These are phyloP conservation scores for Calyptomena viridis DNA, from an alignment of 2,113 vertebrate genomes.

Conservation along the genomic window DNA sequence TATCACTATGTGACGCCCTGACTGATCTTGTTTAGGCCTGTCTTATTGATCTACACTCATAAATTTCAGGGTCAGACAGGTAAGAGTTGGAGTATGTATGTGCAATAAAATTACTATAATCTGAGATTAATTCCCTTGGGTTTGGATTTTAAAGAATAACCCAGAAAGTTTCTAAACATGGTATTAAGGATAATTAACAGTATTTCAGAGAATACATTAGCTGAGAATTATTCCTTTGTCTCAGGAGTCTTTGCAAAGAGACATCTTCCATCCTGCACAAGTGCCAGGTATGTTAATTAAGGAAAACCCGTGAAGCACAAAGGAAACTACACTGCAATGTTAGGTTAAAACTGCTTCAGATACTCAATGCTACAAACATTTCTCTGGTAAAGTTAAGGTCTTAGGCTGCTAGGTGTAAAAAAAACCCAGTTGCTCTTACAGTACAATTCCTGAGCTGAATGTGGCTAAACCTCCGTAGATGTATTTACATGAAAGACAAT, in stretches of 20 bases:
- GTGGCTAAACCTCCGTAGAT: neutral
- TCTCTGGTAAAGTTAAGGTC: neutral
- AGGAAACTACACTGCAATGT: neutral
- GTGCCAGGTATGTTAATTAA: constrained; percentile 45
- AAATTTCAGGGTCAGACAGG: neutral
- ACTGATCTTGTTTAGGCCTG: neutral
- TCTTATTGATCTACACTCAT: neutral
- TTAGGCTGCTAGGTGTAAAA: neutral
- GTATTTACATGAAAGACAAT: neutral
- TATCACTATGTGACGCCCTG: neutral
- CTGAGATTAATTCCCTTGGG: neutral
- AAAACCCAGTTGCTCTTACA: neutral
- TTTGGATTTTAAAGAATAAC: constrained; percentile 18
- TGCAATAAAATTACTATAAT: neutral
- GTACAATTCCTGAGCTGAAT: neutral
- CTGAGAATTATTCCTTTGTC: neutral
- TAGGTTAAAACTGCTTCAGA: neutral
- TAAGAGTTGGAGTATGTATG: neutral
- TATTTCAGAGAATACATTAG: constrained; percentile 16
- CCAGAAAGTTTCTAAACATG: constrained; percentile 13
- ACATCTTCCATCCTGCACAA: constrained; percentile 8
- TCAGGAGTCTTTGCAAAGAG: constrained; percentile 22
- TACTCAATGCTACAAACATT: neutral
- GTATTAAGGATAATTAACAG: constrained; percentile 40
- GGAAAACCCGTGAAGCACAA: constrained; percentile 33